Evolutionary conservation across 2,113 vertebrate species (phyloP).

Genomic region (Myodes glareolus): DNA sequence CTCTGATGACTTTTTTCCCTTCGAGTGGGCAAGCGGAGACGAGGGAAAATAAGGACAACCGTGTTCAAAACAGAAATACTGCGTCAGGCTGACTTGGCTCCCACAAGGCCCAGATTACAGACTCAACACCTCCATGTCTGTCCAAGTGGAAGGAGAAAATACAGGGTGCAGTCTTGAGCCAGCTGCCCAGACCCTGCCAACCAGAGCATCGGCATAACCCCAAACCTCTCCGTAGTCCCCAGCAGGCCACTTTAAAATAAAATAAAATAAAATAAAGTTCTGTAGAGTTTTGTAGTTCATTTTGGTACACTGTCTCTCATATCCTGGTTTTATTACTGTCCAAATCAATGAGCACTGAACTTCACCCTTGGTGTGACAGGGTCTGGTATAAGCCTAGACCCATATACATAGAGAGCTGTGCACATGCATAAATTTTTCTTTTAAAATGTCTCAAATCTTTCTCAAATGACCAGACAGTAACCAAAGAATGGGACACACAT

Average conservation of each 20-base stretch:
- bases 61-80: slow-evolving; percentile 72
- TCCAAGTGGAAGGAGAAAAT: slow-evolving; percentile 76
- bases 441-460: neutral
- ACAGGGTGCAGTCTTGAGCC: slow-evolving; percentile 72
- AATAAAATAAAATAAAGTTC: neutral
- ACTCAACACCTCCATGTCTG: slow-evolving; percentile 70
- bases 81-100: slow-evolving; percentile 53
- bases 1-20: slow-evolving; percentile 64
- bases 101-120: slow-evolving; percentile 72
- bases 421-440: neutral
- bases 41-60: slow-evolving; percentile 78
- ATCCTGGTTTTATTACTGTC: neutral
- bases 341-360: neutral
- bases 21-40: slow-evolving; percentile 52
- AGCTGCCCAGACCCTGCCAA: slow-evolving; percentile 76
- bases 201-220: slow-evolving; percentile 52
- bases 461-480: slow-evolving; percentile 4
- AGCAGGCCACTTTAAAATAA: neutral
- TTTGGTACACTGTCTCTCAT: neutral
- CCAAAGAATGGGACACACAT: neutral
- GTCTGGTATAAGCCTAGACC: neutral
- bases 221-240: slow-evolving; percentile 63
- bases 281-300: slow-evolving; percentile 31
- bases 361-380: slow-evolving; percentile 17
- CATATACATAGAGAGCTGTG: neutral